phyloP scores from a whole-genome alignment of 2,797 vertebrate species.

The Lithobates sylvaticus region DNA sequence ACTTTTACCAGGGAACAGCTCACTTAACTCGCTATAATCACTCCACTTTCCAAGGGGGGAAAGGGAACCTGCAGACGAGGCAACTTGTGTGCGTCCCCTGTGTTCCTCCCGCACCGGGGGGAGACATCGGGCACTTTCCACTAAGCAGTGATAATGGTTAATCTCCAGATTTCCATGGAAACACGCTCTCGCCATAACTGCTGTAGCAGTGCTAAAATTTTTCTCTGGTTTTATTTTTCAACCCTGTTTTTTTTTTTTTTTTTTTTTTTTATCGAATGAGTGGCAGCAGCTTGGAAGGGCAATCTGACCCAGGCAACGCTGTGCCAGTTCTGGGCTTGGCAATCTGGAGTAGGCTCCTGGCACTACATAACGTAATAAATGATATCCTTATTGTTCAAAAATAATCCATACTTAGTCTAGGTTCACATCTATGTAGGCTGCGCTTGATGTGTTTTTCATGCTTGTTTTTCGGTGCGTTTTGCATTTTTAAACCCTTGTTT shows the following conservation, averaged over 20 bases:
- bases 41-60: not conserved
- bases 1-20: conserved; percentile 34
- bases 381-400: too few species aligned
- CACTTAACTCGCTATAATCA: conserved; percentile 21
- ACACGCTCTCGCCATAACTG: not conserved
- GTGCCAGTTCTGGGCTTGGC: too few species aligned
- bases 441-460: too few species aligned
- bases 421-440: too few species aligned
- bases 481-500: too few species aligned
- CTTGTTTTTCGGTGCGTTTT: too few species aligned
- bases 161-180: not conserved
- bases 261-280: not conserved
- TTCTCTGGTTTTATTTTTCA: not conserved
- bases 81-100: conserved; percentile 13
- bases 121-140: not conserved
- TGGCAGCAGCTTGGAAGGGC: too few species aligned
- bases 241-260: too few species aligned
- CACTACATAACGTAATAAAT: too few species aligned
- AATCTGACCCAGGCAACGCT: too few species aligned
- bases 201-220: not conserved
- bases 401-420: too few species aligned
- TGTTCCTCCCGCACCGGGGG: not conserved
- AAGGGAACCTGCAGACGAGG: conserved; percentile 1
- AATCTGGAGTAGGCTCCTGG: too few species aligned
- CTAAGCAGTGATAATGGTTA: not conserved